Evolutionary conservation across 2,113 vertebrate genomes (phyloP), one percentile per base, ranked within the genome.

Genomic region (Atractosteus spatula): DNA sequence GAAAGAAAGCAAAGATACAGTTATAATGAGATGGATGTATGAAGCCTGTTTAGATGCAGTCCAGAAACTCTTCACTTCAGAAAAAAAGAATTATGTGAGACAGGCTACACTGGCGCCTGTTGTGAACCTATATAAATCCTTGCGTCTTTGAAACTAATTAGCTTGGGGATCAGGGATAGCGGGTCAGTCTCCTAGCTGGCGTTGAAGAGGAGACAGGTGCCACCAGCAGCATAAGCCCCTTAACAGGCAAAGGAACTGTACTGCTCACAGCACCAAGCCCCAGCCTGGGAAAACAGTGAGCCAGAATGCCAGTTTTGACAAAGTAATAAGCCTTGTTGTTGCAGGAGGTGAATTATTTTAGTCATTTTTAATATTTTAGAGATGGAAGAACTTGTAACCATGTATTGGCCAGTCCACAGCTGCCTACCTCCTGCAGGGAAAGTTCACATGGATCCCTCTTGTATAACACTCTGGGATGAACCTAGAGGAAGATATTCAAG

Each of bases 201-300:
- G 81, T 84, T 87, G 86, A 71, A 83, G 83, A 89, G 84, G 84
- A 86, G 86, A 89, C 89, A 91, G 87, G 87, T 89, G 89, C 84
- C 83, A 86, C 82, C 79, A 80, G 79, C 71, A 80, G 80, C 77
- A 80, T 88, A 85, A 88, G 85, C 85, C 75, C 70, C 71, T 66
- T 71, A 51, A 43, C 55, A 41, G 71, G 62, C 80, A 74, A 71
- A 65, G 82, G 81, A 85, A 84, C 83, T 85, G 83, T 73, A 59
- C 75, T 79, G 75, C 73, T 70, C 72, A 75, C 71, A 77, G 78
- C 66, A 80, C 76, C 71, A 70, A 82, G 66, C 73, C 73, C 71
- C 56, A 71, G 71, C 73, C 72, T 78, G 71, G 61, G 73, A 80
- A 79, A 77, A 16, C 12, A 59, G 57, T 13, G n/a, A 3, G 57